Evolutionary conservation across 2,113 vertebrate species (phyloP).

Genomic region (Mormoops blainvillei): DNA sequence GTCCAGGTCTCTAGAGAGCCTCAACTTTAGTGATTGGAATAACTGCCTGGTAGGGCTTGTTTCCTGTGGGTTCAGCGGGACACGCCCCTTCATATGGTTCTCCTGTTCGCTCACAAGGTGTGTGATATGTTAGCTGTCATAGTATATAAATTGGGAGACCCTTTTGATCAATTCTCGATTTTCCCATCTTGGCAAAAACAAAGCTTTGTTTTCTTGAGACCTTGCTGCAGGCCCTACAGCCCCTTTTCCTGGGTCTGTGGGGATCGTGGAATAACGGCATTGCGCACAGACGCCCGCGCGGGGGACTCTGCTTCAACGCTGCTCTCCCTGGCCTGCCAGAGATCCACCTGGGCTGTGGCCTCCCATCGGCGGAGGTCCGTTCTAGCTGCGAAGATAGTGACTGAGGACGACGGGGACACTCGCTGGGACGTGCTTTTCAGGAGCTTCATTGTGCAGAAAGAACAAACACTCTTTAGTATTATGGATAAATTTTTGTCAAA

Average conservation of each 20-base stretch:
- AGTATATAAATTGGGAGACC: background rate
- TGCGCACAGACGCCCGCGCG: accelerated
- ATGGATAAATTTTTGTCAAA: background rate
- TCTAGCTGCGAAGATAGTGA: background rate
- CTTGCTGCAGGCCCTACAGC: accelerated
- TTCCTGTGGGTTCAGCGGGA: background rate
- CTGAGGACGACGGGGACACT: background rate
- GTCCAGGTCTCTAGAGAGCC: background rate
- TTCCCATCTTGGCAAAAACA: background rate
- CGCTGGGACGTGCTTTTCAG: background rate
- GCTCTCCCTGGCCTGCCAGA: background rate
- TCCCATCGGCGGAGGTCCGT: background rate
- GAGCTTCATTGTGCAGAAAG: background rate
- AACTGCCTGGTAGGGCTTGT: background rate
- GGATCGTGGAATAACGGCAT: background rate
- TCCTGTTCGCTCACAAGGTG: background rate
- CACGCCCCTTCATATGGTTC: background rate
- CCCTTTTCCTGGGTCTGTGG: background rate
- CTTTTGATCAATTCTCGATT: background rate
- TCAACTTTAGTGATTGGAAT: background rate
- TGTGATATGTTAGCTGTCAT: background rate
- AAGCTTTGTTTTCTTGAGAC: background rate
- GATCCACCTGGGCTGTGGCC: background rate
- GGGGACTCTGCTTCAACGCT: background rate
- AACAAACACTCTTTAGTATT: too few species aligned